A percentile compares a stretch with the other conserved stretches of the same genome.
Conservation (phyloP, 2,888 invertebrate genomes). For the Agonum fuliginosum region DNA sequence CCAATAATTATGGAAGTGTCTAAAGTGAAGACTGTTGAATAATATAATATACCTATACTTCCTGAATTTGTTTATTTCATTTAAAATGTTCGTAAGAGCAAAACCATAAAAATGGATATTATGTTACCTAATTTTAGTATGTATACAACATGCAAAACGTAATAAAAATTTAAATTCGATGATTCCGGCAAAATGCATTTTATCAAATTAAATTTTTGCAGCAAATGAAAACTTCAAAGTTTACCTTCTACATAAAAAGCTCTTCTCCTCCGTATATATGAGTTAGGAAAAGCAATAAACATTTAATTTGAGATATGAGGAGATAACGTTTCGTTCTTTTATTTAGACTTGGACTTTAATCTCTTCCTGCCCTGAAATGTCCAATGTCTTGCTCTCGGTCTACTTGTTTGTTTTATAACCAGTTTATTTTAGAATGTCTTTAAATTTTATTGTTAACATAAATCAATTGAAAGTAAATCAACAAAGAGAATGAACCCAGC, state of each 20-base stretch:
- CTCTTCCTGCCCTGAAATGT: background rate
- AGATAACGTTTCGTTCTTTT: background rate
- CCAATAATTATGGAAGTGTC: no score
- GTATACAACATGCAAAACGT: background rate
- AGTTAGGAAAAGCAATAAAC: background rate
- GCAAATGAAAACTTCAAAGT: background rate
- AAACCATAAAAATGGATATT: no score
- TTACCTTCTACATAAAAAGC: background rate
- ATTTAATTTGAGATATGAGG: background rate
- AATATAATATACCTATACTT: no score
- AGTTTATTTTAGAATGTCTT: background rate
- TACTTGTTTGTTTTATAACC: background rate
- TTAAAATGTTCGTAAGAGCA: no score
- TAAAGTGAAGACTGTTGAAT: no score
- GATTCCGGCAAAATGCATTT: background rate
- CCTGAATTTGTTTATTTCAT: no score
- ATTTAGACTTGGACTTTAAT: background rate
- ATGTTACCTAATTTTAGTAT: no score
- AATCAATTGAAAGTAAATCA: background rate
- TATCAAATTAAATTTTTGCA: background rate
- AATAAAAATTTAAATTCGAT: conserved; percentile 1
- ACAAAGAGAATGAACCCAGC: no score
- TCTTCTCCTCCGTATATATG: background rate
- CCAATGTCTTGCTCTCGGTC: no score
- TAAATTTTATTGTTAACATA: background rate